phyloP scores from a whole-genome alignment of 1,140 invertebrate species.

The Dryas iulia region DNA sequence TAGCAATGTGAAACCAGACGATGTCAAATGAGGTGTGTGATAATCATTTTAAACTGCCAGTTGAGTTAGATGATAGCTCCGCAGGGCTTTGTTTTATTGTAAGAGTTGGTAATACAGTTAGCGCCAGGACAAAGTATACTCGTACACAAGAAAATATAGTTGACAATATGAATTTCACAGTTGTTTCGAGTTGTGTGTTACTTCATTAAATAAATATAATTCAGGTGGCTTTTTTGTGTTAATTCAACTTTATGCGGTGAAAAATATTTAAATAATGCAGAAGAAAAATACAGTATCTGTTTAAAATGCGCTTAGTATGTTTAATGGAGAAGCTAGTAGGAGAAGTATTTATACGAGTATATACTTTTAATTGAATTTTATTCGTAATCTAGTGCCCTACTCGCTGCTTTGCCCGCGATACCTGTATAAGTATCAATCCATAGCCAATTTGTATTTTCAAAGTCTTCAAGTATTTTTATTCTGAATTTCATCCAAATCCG shows the following conservation, averaged over 20 bases:
- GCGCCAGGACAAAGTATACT: neutral
- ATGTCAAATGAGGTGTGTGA: slow-evolving; percentile 1
- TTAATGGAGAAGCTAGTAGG: no score
- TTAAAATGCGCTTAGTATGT: no score
- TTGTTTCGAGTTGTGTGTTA: neutral
- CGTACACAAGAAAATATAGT: neutral
- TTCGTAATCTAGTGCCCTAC: no score
- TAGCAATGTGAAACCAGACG: neutral
- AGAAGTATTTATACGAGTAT: no score
- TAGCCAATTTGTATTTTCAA: no score
- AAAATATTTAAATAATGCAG: no score
- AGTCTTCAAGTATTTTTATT: no score
- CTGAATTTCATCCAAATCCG: no score
- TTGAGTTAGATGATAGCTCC: neutral
- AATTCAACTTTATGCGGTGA: neutral
- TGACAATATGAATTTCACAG: neutral
- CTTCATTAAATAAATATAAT: neutral
- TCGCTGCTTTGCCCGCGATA: no score
- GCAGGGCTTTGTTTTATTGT: neutral
- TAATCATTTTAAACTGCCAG: slow-evolving; percentile 3
- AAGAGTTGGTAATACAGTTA: neutral
- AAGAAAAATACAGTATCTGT: neutral
- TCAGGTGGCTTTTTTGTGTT: neutral
- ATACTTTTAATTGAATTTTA: no score
- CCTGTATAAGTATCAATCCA: no score